Evolutionary conservation across 2,113 vertebrate genomes (phyloP).

Genomic region (Pipra filicauda): DNA sequence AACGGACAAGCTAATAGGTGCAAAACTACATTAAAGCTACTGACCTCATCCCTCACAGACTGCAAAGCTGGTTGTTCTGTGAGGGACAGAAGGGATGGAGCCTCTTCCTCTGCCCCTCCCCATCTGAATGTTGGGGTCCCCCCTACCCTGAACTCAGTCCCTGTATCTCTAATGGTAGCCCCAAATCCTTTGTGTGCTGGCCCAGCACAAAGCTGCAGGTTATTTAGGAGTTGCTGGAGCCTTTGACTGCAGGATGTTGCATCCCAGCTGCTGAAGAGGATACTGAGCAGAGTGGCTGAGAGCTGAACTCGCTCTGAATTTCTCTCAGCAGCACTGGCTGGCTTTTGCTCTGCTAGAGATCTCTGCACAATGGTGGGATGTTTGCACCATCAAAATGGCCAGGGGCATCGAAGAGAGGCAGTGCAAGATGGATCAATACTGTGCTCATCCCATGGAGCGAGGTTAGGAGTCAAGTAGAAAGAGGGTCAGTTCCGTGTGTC

Average conservation of each 20-base stretch:
- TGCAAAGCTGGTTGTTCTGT: background rate
- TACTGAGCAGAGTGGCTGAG: background rate
- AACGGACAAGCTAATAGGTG: conserved; percentile 13
- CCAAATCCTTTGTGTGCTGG: background rate
- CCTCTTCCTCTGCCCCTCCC: background rate
- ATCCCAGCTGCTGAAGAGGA: background rate
- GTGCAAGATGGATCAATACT: background rate
- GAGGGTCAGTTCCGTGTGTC: background rate
- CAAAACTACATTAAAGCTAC: background rate
- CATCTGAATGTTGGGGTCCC: rapidly evolving
- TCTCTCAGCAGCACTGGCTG: background rate
- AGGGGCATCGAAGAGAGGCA: background rate
- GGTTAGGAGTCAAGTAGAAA: background rate
- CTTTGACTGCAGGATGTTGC: background rate
- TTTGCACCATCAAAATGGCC: background rate
- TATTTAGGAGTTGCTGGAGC: background rate
- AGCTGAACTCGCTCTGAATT: background rate
- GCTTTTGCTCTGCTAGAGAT: background rate
- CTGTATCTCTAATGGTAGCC: background rate
- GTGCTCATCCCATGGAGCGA: rapidly evolving
- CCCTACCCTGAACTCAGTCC: background rate
- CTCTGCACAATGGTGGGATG: background rate
- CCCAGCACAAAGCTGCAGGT: background rate
- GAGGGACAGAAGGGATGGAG: background rate
- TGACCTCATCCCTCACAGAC: background rate